phyloP scores from a whole-genome alignment of 2,113 vertebrate species.

The Mellivora capensis region DNA sequence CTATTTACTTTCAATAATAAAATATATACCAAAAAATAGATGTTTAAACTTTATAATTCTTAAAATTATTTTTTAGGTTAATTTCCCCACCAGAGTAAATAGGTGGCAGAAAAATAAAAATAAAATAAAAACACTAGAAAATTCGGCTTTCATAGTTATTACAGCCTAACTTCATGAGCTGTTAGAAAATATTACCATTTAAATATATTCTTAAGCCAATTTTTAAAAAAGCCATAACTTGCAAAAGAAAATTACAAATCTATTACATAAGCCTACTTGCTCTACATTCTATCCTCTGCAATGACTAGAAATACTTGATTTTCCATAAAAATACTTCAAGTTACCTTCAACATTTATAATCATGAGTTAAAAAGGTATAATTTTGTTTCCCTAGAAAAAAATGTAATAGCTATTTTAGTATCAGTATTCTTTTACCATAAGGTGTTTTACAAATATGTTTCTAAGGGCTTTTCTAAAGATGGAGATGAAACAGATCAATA shows the following conservation, averaged over 20 bases:
- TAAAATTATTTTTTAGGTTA: neutral
- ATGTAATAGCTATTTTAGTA: neutral
- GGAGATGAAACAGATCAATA: neutral
- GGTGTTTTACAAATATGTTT: conserved; percentile 24
- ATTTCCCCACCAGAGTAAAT: neutral
- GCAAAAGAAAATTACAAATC: neutral
- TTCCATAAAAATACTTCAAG: conserved; percentile 2
- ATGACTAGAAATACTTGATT: neutral
- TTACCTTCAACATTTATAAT: neutral
- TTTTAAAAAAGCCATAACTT: neutral
- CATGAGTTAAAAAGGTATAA: neutral
- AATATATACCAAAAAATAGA: neutral
- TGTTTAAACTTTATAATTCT: neutral
- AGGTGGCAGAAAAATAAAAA: neutral
- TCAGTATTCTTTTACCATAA: neutral
- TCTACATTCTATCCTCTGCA: neutral
- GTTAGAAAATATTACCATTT: neutral
- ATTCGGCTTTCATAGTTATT: neutral
- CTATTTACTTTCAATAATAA: neutral
- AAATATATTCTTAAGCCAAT: neutral
- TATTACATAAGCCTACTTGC: neutral
- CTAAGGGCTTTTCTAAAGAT: conserved; percentile 5
- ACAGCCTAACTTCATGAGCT: neutral
- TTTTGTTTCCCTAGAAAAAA: neutral
- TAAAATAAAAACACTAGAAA: neutral